These are phyloP conservation scores for Venturia canescens DNA, from an alignment of 1,140 invertebrate species.

Conservation along the genomic window DNA sequence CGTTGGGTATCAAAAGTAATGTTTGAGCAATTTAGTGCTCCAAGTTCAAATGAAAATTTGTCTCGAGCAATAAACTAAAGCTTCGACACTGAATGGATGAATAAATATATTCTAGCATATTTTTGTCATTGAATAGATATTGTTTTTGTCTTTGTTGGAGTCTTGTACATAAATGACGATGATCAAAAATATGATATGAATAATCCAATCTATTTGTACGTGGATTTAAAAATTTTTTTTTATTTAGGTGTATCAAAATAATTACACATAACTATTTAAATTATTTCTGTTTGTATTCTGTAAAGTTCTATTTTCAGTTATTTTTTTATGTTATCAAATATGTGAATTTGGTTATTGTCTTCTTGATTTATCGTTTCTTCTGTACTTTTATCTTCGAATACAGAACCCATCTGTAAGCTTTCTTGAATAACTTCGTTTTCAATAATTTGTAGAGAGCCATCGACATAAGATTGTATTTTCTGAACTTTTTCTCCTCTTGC, in stretches of 20 bases:
- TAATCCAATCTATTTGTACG: not conserved
- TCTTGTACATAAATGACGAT: not conserved
- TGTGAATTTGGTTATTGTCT: conserved; percentile 14
- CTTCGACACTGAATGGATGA: too few relatives aligned
- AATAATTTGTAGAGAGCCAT: conserved; percentile 66
- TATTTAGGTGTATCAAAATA: too few relatives aligned
- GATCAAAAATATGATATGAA: not conserved
- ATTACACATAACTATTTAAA: too few relatives aligned
- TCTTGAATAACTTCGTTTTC: conserved; percentile 53
- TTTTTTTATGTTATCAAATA: too few relatives aligned
- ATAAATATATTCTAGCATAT: too few relatives aligned
- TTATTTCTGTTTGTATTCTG: too few relatives aligned
- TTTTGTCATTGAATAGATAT: too few relatives aligned
- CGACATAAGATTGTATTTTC: conserved; percentile 71
- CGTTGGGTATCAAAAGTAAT: too few relatives aligned
- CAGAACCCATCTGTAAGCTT: not conserved
- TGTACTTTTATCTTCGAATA: conserved; percentile 25
- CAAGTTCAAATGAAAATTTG: too few relatives aligned
- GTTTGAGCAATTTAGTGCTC: too few relatives aligned
- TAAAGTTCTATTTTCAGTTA: too few relatives aligned
- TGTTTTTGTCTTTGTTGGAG: not conserved
- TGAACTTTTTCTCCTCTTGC: conserved; percentile 88
- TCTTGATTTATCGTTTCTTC: conserved; percentile 20
- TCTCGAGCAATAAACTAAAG: too few relatives aligned
- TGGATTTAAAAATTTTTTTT: not conserved